Conservation (phyloP, 2,888 invertebrate species). For the Ochropleura plecta region DNA sequence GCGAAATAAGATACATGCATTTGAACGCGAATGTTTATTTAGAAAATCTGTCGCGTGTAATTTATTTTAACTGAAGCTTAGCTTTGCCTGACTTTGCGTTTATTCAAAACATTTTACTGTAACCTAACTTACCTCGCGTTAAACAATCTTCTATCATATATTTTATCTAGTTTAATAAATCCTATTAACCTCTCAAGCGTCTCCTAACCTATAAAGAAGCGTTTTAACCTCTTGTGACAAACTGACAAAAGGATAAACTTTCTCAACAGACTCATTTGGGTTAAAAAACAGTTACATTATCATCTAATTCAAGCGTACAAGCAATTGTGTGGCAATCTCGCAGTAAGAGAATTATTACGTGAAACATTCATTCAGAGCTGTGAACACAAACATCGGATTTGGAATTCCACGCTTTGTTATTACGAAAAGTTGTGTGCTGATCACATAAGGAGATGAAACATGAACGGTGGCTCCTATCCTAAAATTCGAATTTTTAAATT, state of each 20-base stretch:
- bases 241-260: conserved; percentile 31
- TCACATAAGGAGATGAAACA: conserved; percentile 49
- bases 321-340: conserved; percentile 39
- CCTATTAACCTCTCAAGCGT: not conserved
- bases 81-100: conserved; percentile 9
- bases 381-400: conserved; percentile 51
- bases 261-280: conserved; percentile 12
- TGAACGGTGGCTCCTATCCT: conserved; percentile 37
- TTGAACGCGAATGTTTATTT: conserved; percentile 49
- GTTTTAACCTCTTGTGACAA: conserved; percentile 17
- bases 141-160: not conserved
- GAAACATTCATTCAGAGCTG: conserved; percentile 49
- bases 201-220: conserved; percentile 3
- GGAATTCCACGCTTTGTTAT: conserved; percentile 44
- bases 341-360: conserved; percentile 46
- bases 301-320: conserved; percentile 41
- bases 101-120: conserved; percentile 10
- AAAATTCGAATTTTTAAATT: not conserved
- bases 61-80: conserved; percentile 35
- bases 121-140: not conserved
- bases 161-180: not conserved
- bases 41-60: conserved; percentile 32
- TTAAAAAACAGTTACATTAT: conserved; percentile 43
- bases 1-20: conserved; percentile 52
- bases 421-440: conserved; percentile 43